Conservation (phyloP, 2,113 vertebrate species). For the Nannobrachium achirus region DNA sequence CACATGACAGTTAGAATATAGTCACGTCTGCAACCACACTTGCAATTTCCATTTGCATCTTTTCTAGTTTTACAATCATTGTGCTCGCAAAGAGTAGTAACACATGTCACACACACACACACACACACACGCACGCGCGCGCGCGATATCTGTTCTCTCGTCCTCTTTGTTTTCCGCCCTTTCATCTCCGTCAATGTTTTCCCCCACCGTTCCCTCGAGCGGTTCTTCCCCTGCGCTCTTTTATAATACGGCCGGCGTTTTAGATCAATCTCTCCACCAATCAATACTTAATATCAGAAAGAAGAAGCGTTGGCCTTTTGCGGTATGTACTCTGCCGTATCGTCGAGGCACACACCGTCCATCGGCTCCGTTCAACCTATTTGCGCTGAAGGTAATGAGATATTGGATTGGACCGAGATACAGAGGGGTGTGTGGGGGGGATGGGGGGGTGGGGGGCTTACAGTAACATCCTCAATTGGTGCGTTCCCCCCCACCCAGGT, state of each 20-base stretch:
- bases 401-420: conserved; percentile 69
- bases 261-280: conserved; percentile 65
- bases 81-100: too few relatives aligned
- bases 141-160: conserved; percentile 26
- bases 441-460: conserved; percentile 27
- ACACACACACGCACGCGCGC: neutral
- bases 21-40: too few relatives aligned
- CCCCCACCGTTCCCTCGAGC: conserved; percentile 37
- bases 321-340: conserved; percentile 66
- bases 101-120: neutral
- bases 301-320: conserved; percentile 67
- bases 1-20: too few relatives aligned
- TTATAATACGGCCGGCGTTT: conserved; percentile 59
- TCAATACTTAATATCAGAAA: conserved; percentile 80
- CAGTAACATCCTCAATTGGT: conserved; percentile 34
- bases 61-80: too few relatives aligned
- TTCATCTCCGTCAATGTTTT: conserved; percentile 21
- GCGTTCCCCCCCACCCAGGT: neutral
- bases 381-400: conserved; percentile 75
- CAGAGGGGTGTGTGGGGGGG: neutral
- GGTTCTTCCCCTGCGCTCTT: conserved; percentile 54
- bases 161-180: conserved; percentile 1
- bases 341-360: conserved; percentile 60
- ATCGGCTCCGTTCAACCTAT: conserved; percentile 67
- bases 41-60: too few relatives aligned